Percentiles rank a stretch among this genome's conserved stretches.
Evolutionary conservation across 2,888 invertebrate genomes (phyloP).

Genomic region (Eremobia ochroleuca): DNA sequence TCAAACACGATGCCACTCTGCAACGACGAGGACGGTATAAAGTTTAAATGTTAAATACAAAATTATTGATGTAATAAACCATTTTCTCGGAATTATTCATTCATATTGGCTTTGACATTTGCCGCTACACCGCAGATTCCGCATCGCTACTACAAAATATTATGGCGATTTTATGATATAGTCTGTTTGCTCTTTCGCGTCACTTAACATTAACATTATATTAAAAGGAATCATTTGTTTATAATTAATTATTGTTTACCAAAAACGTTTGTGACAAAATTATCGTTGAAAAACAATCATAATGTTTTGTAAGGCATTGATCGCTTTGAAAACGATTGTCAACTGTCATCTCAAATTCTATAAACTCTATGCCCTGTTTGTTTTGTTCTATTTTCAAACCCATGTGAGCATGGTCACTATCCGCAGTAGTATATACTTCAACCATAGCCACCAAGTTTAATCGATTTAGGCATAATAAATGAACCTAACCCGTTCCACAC

Average conservation of each 20-base stretch:
- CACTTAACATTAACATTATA: not conserved
- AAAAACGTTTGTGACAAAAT: not conserved
- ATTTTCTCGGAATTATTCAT: slow-evolving; percentile 5
- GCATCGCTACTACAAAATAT: slow-evolving; percentile 4
- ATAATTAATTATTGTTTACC: too few relatives aligned
- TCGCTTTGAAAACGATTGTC: not conserved
- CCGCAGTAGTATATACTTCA: not conserved
- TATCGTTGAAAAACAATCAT: not conserved
- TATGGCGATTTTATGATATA: not conserved
- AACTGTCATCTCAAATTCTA: not conserved
- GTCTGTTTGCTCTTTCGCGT: not conserved
- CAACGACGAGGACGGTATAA: not conserved
- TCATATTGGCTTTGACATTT: slow-evolving; percentile 11
- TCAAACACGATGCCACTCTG: not conserved
- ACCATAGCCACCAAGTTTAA: not conserved
- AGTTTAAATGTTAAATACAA: not conserved
- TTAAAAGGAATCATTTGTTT: not conserved
- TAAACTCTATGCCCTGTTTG: not conserved
- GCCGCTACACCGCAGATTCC: not conserved
- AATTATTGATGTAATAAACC: slow-evolving; percentile 10
- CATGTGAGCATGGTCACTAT: not conserved
- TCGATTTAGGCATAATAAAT: slow-evolving; percentile 57
- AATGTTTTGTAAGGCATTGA: not conserved
- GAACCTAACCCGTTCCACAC: slow-evolving; percentile 20
- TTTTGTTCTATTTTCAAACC: not conserved